A percentile compares a stretch with the other conserved stretches of the same genome.
These are phyloP conservation scores for Drosophila atroscutellata DNA, from an alignment of 2,888 invertebrate species.

Conservation along the genomic window DNA sequence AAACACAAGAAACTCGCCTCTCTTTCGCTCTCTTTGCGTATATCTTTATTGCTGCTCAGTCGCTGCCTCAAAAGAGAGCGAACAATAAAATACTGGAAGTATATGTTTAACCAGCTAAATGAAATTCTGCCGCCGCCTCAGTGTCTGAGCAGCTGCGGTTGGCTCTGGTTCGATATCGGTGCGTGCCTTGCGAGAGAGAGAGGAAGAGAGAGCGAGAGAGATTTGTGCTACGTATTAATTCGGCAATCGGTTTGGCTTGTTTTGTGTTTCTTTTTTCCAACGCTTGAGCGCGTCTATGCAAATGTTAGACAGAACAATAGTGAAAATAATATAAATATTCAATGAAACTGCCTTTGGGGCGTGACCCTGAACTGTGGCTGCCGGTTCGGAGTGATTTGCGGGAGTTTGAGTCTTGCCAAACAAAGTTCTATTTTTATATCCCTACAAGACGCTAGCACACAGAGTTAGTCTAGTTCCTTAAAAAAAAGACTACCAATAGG, in stretches of 20 bases:
- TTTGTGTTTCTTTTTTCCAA: conserved; percentile 10
- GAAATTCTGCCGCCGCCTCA: conserved; percentile 60
- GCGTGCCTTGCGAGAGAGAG: background rate
- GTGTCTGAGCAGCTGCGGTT: conserved; percentile 68
- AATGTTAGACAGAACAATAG: conserved; percentile 44
- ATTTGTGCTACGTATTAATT: conserved; percentile 9
- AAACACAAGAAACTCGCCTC: conserved; percentile 56
- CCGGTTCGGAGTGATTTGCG: conserved; percentile 1
- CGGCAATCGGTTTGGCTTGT: conserved; percentile 31
- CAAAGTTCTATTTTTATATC: conserved; percentile 41
- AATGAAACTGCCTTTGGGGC: conserved; percentile 29
- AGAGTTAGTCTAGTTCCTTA: conserved; percentile 27
- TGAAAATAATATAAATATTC: conserved; percentile 55
- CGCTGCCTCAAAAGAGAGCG: conserved; percentile 19
- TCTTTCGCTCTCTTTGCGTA: background rate
- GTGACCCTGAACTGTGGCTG: conserved; percentile 51
- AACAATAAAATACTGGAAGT: conserved; percentile 59
- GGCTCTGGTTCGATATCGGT: conserved; percentile 9
- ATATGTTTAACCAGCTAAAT: conserved; percentile 18
- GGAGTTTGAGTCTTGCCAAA: conserved; percentile 22
- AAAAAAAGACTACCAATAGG: conserved; percentile 32
- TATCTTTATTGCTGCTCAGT: conserved; percentile 1
- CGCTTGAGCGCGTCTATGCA: conserved; percentile 51
- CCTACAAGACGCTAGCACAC: conserved; percentile 19
- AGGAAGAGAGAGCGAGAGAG: background rate